These are phyloP conservation scores for Seriola rivoliana DNA, from an alignment of 2,113 vertebrate genomes.

Conservation along the genomic window DNA sequence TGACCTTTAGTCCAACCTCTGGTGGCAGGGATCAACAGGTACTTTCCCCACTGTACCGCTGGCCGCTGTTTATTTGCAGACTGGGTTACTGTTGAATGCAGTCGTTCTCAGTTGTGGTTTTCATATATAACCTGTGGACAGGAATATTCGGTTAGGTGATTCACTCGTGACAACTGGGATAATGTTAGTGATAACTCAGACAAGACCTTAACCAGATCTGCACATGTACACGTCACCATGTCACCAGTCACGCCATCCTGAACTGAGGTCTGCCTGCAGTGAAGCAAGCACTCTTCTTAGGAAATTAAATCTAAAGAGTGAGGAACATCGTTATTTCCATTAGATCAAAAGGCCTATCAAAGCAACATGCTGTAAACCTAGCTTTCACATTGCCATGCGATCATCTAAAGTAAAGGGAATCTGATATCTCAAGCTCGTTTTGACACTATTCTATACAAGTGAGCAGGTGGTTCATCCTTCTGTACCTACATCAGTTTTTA, in stretches of 20 bases:
- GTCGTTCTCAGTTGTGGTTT: conserved; percentile 14
- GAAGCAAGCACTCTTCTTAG: background rate
- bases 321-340: conserved; percentile 49
- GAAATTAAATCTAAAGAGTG: conserved; percentile 33
- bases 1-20: conserved; percentile 35
- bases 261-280: conserved; percentile 13
- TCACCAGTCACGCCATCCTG: conserved; percentile 15
- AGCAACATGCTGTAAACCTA: conserved; percentile 23
- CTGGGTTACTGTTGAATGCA: background rate
- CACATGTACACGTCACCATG: background rate
- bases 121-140: conserved; percentile 8
- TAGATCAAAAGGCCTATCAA: conserved; percentile 40
- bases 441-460: conserved; percentile 32
- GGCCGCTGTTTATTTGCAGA: background rate
- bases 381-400: conserved; percentile 37
- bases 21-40: conserved; percentile 50
- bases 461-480: conserved; percentile 5
- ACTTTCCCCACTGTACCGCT: conserved; percentile 31
- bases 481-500: conserved; percentile 18
- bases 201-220: background rate
- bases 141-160: background rate
- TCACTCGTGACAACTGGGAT: background rate
- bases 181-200: conserved; percentile 9
- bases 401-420: conserved; percentile 49
- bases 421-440: conserved; percentile 52